phyloP scores from a whole-genome alignment of 2,113 vertebrate species.

The Antechinus stuartii region DNA sequence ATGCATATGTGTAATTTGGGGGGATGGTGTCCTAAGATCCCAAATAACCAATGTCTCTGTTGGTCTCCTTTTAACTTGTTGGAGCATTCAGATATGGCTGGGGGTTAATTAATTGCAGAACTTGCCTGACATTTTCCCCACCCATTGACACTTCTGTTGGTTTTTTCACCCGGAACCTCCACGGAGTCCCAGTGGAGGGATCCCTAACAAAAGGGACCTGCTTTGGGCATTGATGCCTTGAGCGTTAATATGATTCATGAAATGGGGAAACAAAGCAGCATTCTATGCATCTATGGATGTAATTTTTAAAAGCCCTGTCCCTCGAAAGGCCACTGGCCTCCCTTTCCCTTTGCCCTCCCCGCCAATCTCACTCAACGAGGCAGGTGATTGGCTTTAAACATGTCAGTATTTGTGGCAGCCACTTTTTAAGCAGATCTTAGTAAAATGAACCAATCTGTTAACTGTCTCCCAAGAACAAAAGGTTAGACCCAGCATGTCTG shows the following conservation, averaged over 20 bases:
- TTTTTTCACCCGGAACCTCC: slow-evolving; percentile 52
- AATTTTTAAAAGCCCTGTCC: slow-evolving; percentile 78
- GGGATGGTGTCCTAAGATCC: background rate
- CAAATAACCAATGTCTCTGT: background rate
- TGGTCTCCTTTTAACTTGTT: background rate
- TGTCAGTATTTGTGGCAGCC: slow-evolving; percentile 63
- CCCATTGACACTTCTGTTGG: background rate
- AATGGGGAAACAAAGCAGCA: slow-evolving; percentile 54
- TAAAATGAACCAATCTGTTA: slow-evolving; percentile 83
- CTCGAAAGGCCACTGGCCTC: slow-evolving; percentile 59
- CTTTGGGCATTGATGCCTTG: slow-evolving; percentile 48
- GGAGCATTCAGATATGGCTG: slow-evolving; percentile 1
- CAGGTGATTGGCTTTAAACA: slow-evolving; percentile 70
- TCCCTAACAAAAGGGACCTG: background rate
- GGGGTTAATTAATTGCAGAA: slow-evolving; percentile 51
- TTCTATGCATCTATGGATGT: slow-evolving; percentile 77
- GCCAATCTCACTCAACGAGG: slow-evolving; percentile 72
- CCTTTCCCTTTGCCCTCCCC: slow-evolving; percentile 44
- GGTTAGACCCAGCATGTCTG: slow-evolving; percentile 81
- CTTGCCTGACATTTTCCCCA: slow-evolving; percentile 18
- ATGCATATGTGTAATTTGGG: background rate
- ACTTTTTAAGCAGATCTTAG: slow-evolving; percentile 77
- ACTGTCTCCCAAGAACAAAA: slow-evolving; percentile 86
- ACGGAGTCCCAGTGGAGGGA: background rate
- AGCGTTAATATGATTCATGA: slow-evolving; percentile 70